Percentiles rank a stretch among this genome's conserved stretches.
Evolutionary conservation across 2,888 invertebrate species (phyloP).

Genomic region (Lasioglossum villosulum): DNA sequence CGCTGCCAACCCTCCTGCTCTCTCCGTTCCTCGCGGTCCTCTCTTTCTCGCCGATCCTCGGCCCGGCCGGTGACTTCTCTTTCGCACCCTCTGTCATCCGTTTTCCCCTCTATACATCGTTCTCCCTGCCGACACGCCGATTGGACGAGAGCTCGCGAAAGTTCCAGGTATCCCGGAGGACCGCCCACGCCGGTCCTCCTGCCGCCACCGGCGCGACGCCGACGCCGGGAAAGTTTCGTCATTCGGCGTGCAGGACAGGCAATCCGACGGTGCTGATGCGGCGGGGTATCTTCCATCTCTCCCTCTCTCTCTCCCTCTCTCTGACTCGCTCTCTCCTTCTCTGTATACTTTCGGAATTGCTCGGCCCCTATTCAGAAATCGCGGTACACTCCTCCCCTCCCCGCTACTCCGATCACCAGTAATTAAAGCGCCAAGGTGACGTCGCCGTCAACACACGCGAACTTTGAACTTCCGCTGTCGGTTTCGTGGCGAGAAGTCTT

Average conservation of each 20-base stretch:
- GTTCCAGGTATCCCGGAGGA: slow-evolving; percentile 80
- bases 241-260: slow-evolving; percentile 51
- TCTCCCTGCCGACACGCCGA: slow-evolving; percentile 69
- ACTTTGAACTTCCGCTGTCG: neutral
- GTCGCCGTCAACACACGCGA: slow-evolving; percentile 12
- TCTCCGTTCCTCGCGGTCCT: slow-evolving; percentile 4
- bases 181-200: slow-evolving; percentile 78
- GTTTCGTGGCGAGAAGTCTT: neutral
- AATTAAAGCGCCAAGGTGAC: slow-evolving; percentile 42
- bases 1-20: neutral
- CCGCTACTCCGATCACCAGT: slow-evolving; percentile 5
- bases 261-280: slow-evolving; percentile 8
- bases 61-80: slow-evolving; percentile 36
- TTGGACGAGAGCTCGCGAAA: slow-evolving; percentile 81
- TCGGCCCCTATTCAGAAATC: slow-evolving; percentile 38
- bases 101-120: slow-evolving; percentile 51
- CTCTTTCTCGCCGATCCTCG: slow-evolving; percentile 33
- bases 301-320: neutral
- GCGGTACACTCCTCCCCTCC: neutral
- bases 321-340: neutral
- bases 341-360: slow-evolving; percentile 42
- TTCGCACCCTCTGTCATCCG: slow-evolving; percentile 58
- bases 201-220: slow-evolving; percentile 22
- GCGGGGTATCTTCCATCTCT: neutral
- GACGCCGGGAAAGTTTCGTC: slow-evolving; percentile 78